Conservation (phyloP, 2,888 invertebrate species). For the Kryphioiulus occultus region DNA sequence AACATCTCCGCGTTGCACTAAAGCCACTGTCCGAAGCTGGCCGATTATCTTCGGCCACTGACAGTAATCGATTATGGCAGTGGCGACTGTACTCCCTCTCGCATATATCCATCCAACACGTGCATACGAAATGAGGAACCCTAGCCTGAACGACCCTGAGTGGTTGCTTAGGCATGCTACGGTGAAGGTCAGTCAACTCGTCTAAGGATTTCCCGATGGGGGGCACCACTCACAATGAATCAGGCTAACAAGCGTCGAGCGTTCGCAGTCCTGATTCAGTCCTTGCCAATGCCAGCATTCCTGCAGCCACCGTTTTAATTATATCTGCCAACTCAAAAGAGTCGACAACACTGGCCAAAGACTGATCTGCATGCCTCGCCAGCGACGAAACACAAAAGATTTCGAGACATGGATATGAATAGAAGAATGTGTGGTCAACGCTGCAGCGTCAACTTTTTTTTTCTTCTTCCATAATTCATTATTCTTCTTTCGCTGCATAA, state of each 20-base stretch:
- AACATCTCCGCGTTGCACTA: too few species aligned
- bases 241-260: slow-evolving; percentile 45
- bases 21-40: neutral
- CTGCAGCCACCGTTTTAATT: slow-evolving; percentile 47
- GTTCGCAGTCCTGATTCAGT: neutral
- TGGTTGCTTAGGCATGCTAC: neutral
- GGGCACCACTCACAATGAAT: slow-evolving; percentile 49
- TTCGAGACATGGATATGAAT: slow-evolving; percentile 31
- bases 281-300: neutral
- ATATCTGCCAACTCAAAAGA: slow-evolving; percentile 45
- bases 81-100: neutral
- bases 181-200: slow-evolving; percentile 48
- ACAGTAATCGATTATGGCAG: slow-evolving; percentile 31
- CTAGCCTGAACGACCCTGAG: slow-evolving; percentile 18
- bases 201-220: slow-evolving; percentile 48
- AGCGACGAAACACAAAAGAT: slow-evolving; percentile 35
- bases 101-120: neutral
- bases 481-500: slow-evolving; percentile 32
- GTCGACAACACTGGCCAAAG: slow-evolving; percentile 21
- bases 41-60: neutral
- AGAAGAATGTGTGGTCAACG: slow-evolving; percentile 27
- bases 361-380: neutral
- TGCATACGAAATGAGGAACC: slow-evolving; percentile 27
- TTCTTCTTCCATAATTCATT: slow-evolving; percentile 26
- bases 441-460: slow-evolving; percentile 29